Evolutionary conservation across 2,888 invertebrate genomes (phyloP).

Genomic region (Blera fallax): DNA sequence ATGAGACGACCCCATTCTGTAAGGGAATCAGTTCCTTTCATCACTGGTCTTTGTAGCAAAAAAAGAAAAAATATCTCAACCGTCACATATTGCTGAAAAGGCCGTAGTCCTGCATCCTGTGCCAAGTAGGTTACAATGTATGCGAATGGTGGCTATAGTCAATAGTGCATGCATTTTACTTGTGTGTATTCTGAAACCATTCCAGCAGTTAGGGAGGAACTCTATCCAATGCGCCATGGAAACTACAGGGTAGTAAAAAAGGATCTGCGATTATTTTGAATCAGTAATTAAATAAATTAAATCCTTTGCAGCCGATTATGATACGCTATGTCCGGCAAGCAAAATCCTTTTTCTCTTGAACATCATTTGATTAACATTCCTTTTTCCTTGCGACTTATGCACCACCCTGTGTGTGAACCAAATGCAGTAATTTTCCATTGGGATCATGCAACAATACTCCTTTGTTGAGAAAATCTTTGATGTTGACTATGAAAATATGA

Average conservation of each 20-base stretch:
- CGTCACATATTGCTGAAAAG: constrained; percentile 5
- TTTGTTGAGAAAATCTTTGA: background rate
- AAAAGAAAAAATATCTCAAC: background rate
- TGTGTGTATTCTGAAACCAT: background rate
- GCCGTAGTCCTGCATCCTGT: constrained; percentile 27
- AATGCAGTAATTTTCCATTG: background rate
- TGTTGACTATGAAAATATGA: background rate
- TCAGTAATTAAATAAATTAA: no score
- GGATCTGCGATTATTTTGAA: no score
- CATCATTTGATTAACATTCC: no score
- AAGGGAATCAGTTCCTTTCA: constrained; percentile 10
- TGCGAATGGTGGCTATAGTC: constrained; percentile 4
- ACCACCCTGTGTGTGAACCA: background rate
- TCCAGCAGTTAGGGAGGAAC: background rate
- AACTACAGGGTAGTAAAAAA: background rate
- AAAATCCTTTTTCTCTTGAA: no score
- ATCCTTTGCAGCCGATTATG: no score
- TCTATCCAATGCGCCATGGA: background rate
- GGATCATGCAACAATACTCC: background rate
- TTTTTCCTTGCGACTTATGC: no score
- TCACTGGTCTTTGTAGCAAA: background rate
- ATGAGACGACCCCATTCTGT: constrained; percentile 39
- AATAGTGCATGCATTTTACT: constrained; percentile 18
- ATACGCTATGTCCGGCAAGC: no score
- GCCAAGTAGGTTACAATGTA: constrained; percentile 57